These are phyloP conservation scores for Phengaris arion DNA, from an alignment of 2,888 invertebrate genomes.

Conservation along the genomic window DNA sequence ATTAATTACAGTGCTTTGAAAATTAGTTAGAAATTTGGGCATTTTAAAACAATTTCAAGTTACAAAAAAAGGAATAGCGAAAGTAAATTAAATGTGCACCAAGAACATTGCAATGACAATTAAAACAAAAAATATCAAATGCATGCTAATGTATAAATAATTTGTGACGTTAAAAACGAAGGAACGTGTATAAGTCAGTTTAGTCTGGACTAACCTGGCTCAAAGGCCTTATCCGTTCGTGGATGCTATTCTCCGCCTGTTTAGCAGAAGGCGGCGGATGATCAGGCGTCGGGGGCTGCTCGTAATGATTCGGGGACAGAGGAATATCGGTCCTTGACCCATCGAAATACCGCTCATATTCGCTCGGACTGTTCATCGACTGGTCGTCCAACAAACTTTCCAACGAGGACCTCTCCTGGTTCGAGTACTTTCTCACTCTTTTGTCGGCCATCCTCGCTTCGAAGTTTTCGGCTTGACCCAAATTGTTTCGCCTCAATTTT, in stretches of 20 bases:
- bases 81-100: neutral
- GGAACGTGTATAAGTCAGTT: constrained; percentile 2
- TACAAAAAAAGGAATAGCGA: neutral
- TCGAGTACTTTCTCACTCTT: constrained; percentile 71
- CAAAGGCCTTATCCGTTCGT: constrained; percentile 92
- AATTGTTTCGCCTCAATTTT: constrained; percentile 81
- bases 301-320: constrained; percentile 92
- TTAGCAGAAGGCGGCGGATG: constrained; percentile 95
- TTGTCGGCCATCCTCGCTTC: constrained; percentile 73
- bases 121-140: neutral
- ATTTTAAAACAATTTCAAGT: neutral
- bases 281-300: constrained; percentile 95
- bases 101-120: neutral
- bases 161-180: constrained; percentile 2
- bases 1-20: neutral
- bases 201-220: constrained; percentile 88
- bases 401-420: constrained; percentile 77
- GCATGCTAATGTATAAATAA: neutral
- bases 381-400: constrained; percentile 81
- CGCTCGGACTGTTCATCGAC: constrained; percentile 74
- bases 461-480: constrained; percentile 81
- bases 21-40: neutral
- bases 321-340: constrained; percentile 80
- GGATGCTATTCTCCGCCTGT: constrained; percentile 93
- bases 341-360: constrained; percentile 68